These are phyloP conservation scores for Dicycla oo DNA, from an alignment of 2,888 invertebrate species.

Conservation along the genomic window DNA sequence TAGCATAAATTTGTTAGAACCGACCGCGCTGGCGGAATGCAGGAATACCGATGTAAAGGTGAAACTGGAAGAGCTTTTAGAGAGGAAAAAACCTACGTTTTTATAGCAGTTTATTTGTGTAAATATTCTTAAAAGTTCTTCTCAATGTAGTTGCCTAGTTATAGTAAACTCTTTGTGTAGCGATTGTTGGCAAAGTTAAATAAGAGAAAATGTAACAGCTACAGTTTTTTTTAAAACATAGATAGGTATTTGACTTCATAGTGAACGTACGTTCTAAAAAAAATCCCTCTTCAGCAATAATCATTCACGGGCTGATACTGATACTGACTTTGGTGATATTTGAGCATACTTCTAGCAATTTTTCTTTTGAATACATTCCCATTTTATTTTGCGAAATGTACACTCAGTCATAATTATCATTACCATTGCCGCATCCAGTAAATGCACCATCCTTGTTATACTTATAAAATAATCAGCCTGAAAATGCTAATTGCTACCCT, in stretches of 20 bases:
- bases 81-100: background rate
- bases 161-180: background rate
- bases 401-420: background rate
- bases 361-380: background rate
- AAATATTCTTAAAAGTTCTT: background rate
- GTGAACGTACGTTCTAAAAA: too few relatives aligned
- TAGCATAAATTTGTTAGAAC: conserved; percentile 77
- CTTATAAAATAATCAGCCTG: conserved; percentile 86
- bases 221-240: conserved; percentile 1
- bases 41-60: conserved; percentile 27
- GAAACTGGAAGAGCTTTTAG: conserved; percentile 33
- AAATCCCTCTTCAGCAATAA: background rate
- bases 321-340: background rate
- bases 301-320: background rate
- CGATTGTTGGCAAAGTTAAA: background rate
- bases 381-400: background rate
- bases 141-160: too few relatives aligned
- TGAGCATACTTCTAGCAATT: background rate
- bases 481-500: conserved; percentile 86
- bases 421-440: conserved; percentile 46
- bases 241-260: too few relatives aligned
- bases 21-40: conserved; percentile 64
- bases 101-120: background rate
- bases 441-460: conserved; percentile 45
- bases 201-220: background rate